Evolutionary conservation across 2,113 vertebrate genomes (phyloP).

Genomic region (Poeciliopsis occidentalis): DNA sequence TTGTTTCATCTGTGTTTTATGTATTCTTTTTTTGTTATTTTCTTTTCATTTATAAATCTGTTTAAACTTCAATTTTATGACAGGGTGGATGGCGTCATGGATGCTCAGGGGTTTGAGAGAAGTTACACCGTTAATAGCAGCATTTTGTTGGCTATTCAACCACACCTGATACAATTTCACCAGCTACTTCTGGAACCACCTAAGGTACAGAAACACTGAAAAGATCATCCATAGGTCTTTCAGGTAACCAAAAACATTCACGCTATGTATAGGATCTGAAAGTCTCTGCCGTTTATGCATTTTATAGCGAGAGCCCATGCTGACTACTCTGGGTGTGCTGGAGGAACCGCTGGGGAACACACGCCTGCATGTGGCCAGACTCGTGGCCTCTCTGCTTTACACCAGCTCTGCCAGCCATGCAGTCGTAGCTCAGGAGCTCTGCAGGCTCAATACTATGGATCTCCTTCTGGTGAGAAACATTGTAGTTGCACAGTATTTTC

Average conservation of each 20-base stretch:
- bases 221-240: background rate
- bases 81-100: conserved; percentile 79
- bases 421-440: conserved; percentile 91
- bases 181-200: conserved; percentile 92
- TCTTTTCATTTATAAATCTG: conserved; percentile 1
- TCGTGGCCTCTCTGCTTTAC: conserved; percentile 92
- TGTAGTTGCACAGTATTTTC: background rate
- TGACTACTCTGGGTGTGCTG: conserved; percentile 91
- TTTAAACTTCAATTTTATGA: conserved; percentile 19
- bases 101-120: conserved; percentile 82
- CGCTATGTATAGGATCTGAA: background rate
- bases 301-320: conserved; percentile 85
- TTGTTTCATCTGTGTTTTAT: background rate
- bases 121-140: conserved; percentile 87
- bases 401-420: conserved; percentile 84
- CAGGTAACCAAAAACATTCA: background rate
- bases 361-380: conserved; percentile 89
- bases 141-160: conserved; percentile 88
- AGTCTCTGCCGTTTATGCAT: conserved; percentile 10
- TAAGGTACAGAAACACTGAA: conserved; percentile 82
- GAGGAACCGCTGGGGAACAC: conserved; percentile 94
- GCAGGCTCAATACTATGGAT: conserved; percentile 89
- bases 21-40: background rate
- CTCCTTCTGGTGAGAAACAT: conserved; percentile 87
- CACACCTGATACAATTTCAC: conserved; percentile 92